A percentile compares a stretch with the other conserved stretches of the same genome.
These are phyloP conservation scores for Hoplias malabaricus DNA, from an alignment of 2,113 vertebrate genomes.

Conservation along the genomic window DNA sequence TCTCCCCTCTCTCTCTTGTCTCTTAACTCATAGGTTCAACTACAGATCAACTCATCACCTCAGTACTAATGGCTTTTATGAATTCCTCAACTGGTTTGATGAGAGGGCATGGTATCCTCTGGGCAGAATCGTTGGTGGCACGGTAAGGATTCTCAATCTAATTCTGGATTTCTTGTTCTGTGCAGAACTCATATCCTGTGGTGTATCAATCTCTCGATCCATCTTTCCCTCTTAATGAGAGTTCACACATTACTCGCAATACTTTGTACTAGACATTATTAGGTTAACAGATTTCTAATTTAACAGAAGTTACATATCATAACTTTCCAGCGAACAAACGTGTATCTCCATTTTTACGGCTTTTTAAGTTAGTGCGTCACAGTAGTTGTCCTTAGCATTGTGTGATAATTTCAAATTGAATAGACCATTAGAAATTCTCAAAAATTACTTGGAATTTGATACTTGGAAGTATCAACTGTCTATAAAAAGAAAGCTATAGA, in stretches of 20 bases:
- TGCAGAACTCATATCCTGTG: not conserved
- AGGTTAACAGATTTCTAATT: not conserved
- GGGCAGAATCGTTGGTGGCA: constrained; percentile 97
- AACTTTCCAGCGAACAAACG: too few species aligned
- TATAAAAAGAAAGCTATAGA: too few species aligned
- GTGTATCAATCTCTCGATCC: not conserved
- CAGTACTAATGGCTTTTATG: constrained; percentile 97
- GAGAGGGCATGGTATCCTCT: constrained; percentile 98
- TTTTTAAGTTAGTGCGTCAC: too few species aligned
- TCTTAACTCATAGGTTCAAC: constrained; percentile 87
- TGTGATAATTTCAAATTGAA: too few species aligned
- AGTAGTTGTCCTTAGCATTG: too few species aligned
- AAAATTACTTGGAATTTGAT: too few species aligned
- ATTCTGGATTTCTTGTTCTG: not conserved
- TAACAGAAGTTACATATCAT: too few species aligned
- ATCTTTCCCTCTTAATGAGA: not conserved
- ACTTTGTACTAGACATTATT: not conserved
- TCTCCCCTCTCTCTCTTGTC: not conserved
- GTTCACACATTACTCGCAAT: not conserved
- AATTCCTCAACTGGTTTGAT: constrained; percentile 99
- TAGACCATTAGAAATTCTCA: too few species aligned
- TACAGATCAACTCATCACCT: constrained; percentile 99
- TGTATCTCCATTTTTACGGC: too few species aligned
- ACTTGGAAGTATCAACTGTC: too few species aligned
- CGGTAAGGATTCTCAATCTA: constrained; percentile 78